Evolutionary conservation across 2,797 vertebrate genomes (phyloP), one percentile per base, ranked within the genome.

Genomic region (Lacerta bilineata): DNA sequence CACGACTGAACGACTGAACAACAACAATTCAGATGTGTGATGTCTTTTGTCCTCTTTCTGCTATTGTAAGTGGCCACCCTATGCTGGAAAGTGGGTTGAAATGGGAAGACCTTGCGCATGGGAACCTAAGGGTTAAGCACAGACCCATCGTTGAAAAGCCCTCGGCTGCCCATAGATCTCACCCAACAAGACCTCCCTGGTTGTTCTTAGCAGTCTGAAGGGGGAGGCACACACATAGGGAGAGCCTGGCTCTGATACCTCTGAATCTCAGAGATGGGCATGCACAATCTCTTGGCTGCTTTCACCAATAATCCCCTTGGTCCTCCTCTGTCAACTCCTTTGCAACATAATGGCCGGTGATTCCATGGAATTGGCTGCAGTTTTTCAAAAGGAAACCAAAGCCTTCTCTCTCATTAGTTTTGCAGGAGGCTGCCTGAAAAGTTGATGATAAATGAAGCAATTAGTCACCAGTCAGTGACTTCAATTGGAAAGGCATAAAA

Each of bases 401-500:
- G 66, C 91, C 85, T 87, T 92, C n/a, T 43, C 85, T 90, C 90
- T 94, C 93, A 94, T 94, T 95, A 95, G 91, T 64, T 89, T 90
- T 93, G 87, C 92, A 94, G 93, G 90, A 91, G 93, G 94, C 92
- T 93, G 91, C 91, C 91, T 95, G 90, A 94, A 95, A 95, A 91
- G 91, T 87, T 89, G 91, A 88, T 95, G 91, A 96, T 95, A 95
- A 93, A 94, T 93, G 87, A 91, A 94, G 91, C 91, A 93, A 94
- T 95, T 95, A 95, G 89, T 88, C 43, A 33, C 61, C 72, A 90
- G 74, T 95, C 93, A 93, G 91, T 93, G 90, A 64, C 91, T 95
- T 93, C 91, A 95, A 95, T 96, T 93, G 96, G 91, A 89, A 87
- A 89, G 92, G 91, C 93, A 92, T 93, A 93, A 95, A 95, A 93